Conservation (phyloP, 1,140 invertebrate species). For the Drosophila melanica region DNA sequence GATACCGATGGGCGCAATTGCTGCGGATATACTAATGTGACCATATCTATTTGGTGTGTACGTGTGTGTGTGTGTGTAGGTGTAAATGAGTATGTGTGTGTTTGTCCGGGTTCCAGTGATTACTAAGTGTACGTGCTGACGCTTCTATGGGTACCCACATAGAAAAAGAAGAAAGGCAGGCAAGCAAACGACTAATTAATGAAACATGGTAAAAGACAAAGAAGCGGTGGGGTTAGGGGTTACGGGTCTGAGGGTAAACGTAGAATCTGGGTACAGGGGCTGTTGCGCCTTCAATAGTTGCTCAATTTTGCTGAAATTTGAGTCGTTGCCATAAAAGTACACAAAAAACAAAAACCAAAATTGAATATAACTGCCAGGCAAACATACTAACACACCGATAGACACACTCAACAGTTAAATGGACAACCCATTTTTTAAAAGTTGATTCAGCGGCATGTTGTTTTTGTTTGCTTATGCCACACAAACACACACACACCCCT, state of each 20-base stretch:
- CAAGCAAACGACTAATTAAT: slow-evolving; percentile 41
- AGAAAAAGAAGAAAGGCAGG: slow-evolving; percentile 33
- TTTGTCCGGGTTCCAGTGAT: slow-evolving; percentile 17
- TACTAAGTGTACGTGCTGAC: slow-evolving; percentile 61
- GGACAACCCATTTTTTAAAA: slow-evolving; percentile 60
- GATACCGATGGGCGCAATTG: slow-evolving; percentile 32
- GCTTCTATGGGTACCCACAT: slow-evolving; percentile 49
- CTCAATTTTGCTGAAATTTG: slow-evolving; percentile 64
- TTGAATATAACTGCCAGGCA: slow-evolving; percentile 30
- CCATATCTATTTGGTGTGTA: slow-evolving; percentile 30
- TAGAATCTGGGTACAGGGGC: background rate
- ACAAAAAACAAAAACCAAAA: slow-evolving; percentile 26
- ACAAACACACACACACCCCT: slow-evolving; percentile 28
- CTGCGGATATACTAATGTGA: slow-evolving; percentile 63
- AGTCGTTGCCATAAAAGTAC: slow-evolving; percentile 60
- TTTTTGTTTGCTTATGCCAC: slow-evolving; percentile 70
- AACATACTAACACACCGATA: slow-evolving; percentile 4
- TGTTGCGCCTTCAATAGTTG: slow-evolving; percentile 39
- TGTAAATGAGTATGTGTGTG: slow-evolving; percentile 6
- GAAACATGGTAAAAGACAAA: slow-evolving; percentile 25
- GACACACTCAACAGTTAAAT: slow-evolving; percentile 45
- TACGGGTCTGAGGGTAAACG: slow-evolving; percentile 7
- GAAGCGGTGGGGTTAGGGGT: no score
- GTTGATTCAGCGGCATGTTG: slow-evolving; percentile 58
- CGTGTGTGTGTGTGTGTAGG: slow-evolving; percentile 4